Evolutionary conservation across 2,888 invertebrate species (phyloP).

Genomic region (Cyclophora albipunctata): DNA sequence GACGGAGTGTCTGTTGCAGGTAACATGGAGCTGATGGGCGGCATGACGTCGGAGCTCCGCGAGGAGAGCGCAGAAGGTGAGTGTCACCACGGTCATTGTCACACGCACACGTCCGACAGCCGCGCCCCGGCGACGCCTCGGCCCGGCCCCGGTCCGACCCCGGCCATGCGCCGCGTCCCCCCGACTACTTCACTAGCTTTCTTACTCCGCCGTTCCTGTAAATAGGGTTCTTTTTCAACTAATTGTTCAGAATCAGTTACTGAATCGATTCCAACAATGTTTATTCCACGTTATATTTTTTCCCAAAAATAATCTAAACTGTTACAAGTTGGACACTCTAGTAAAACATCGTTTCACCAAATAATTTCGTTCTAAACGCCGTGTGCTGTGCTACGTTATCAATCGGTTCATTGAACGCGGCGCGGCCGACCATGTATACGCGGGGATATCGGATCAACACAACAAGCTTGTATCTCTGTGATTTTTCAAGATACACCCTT

Average conservation of each 20-base stretch:
- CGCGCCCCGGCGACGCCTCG: constrained; percentile 72
- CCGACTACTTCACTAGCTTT: constrained; percentile 1
- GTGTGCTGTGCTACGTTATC: background rate
- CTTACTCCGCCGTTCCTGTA: background rate
- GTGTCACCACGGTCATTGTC: constrained; percentile 45
- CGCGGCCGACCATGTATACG: background rate
- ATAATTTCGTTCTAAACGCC: too few species aligned
- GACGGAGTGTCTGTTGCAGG: constrained; percentile 31
- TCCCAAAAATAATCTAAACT: too few species aligned
- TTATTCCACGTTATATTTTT: too few species aligned
- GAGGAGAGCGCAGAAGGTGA: constrained; percentile 69
- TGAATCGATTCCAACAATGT: constrained; percentile 20
- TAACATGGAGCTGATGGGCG: constrained; percentile 67
- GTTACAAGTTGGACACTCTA: too few species aligned
- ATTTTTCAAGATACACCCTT: too few species aligned
- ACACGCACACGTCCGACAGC: constrained; percentile 74
- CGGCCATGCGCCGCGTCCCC: constrained; percentile 7
- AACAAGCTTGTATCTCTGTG: too few species aligned
- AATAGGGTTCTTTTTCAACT: constrained; percentile 12
- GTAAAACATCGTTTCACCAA: too few species aligned
- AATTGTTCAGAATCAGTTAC: background rate
- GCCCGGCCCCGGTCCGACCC: constrained; percentile 2
- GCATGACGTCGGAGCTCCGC: constrained; percentile 59
- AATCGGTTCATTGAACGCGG: background rate
- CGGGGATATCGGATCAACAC: too few species aligned